A percentile compares a stretch with the other conserved stretches of the same genome.
phyloP scores from a whole-genome alignment of 2,888 invertebrate species.

The Erpobdella octoculata region DNA sequence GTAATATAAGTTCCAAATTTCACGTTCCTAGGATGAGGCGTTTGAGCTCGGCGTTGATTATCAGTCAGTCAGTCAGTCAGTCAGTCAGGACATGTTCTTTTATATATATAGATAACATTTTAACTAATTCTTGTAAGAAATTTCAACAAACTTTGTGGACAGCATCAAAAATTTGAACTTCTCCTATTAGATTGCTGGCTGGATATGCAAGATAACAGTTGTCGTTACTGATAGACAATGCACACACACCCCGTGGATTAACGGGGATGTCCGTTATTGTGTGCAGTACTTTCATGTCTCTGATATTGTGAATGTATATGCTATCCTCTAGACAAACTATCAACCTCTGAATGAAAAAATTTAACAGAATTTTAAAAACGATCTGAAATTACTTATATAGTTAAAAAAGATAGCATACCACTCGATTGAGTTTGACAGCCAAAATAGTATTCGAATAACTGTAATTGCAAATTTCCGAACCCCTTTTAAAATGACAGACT shows the following conservation, averaged over 20 bases:
- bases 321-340: conserved; percentile 95
- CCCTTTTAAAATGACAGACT: conserved; percentile 94
- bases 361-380: not conserved
- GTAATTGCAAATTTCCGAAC: conserved; percentile 95
- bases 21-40: too few species aligned
- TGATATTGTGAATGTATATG: conserved; percentile 93
- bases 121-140: not conserved
- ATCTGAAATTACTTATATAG: not conserved
- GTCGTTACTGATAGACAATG: conserved; percentile 78
- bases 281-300: conserved; percentile 92
- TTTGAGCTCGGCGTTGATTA: too few species aligned
- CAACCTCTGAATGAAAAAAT: conserved; percentile 62
- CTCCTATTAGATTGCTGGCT: conserved; percentile 82
- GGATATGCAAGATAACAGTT: conserved; percentile 93
- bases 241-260: conserved; percentile 84
- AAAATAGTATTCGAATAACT: conserved; percentile 88
- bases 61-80: not conserved
- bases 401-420: conserved; percentile 58
- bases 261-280: conserved; percentile 95
- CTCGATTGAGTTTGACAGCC: conserved; percentile 87
- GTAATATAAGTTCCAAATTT: too few species aligned
- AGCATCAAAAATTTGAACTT: conserved; percentile 90
- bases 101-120: too few species aligned
- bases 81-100: not conserved
- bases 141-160: conserved; percentile 66